These are phyloP conservation scores for Periphyllus acericola DNA, from an alignment of 2,888 invertebrate genomes.

Conservation along the genomic window DNA sequence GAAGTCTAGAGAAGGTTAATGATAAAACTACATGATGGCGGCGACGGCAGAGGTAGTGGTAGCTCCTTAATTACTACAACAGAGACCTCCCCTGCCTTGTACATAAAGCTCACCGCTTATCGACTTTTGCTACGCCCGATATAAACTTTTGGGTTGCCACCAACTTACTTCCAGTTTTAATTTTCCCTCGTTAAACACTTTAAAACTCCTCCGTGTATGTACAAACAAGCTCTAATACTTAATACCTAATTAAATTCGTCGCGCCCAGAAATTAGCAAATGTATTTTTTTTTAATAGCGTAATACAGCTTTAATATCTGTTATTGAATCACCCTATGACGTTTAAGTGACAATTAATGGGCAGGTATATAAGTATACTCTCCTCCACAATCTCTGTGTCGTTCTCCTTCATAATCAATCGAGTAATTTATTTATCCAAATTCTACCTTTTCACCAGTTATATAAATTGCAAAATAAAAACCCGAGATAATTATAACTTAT, in stretches of 20 bases:
- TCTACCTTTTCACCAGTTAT: not conserved
- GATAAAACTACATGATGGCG: constrained; percentile 54
- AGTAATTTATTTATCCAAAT: not conserved
- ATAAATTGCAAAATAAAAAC: too few species aligned
- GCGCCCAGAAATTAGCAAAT: not conserved
- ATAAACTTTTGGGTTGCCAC: constrained; percentile 46
- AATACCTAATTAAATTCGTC: constrained; percentile 6
- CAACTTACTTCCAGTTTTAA: constrained; percentile 49
- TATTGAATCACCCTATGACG: not conserved
- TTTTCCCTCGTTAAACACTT: constrained; percentile 54
- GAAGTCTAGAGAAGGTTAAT: constrained; percentile 55
- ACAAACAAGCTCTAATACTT: constrained; percentile 7
- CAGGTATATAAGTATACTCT: not conserved
- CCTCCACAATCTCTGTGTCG: not conserved
- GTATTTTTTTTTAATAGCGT: not conserved
- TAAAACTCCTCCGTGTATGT: constrained; percentile 29
- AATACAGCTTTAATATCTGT: not conserved
- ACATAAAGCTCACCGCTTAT: constrained; percentile 51
- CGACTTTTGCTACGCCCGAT: constrained; percentile 52
- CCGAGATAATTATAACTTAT: too few species aligned
- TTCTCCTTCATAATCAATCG: not conserved
- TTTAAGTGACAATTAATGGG: too few species aligned
- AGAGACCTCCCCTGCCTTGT: constrained; percentile 31
- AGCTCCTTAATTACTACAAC: constrained; percentile 58
- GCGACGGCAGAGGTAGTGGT: constrained; percentile 14